Evolutionary conservation across 2,888 invertebrate genomes (phyloP).

Genomic region (Pilophorus perplexus): DNA sequence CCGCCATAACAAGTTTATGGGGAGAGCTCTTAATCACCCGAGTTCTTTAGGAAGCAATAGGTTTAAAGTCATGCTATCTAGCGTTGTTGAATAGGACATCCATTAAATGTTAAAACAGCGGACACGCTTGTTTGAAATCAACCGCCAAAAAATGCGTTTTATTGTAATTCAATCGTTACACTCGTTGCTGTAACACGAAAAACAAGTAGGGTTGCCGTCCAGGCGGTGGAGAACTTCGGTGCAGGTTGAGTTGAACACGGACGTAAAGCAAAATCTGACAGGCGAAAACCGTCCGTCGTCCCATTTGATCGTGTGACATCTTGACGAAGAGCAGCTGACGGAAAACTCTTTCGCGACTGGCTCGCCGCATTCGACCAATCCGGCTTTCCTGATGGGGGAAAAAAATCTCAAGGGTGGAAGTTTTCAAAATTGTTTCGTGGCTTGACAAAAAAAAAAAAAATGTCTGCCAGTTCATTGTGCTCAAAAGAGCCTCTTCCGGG

Average conservation of each 20-base stretch:
- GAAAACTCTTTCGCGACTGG: neutral
- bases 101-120: neutral
- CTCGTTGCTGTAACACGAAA: neutral
- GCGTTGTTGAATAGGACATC: neutral
- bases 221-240: neutral
- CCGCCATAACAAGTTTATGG: constrained; percentile 35
- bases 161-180: neutral
- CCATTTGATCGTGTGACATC: neutral
- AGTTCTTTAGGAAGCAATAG: neutral
- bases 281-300: neutral
- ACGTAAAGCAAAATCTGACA: neutral
- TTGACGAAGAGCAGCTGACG: neutral
- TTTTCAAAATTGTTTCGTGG: no score
- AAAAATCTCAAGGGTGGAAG: no score
- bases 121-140: neutral
- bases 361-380: neutral
- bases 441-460: no score
- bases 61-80: no score
- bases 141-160: no score
- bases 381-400: neutral
- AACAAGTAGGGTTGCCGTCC: neutral
- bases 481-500: no score
- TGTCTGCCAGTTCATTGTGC: no score
- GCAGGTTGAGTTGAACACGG: no score
- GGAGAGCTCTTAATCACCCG: constrained; percentile 25